Evolutionary conservation across 2,113 vertebrate genomes (phyloP), one percentile per base, ranked within the genome.

Genomic region (Oostethus manadensis): DNA sequence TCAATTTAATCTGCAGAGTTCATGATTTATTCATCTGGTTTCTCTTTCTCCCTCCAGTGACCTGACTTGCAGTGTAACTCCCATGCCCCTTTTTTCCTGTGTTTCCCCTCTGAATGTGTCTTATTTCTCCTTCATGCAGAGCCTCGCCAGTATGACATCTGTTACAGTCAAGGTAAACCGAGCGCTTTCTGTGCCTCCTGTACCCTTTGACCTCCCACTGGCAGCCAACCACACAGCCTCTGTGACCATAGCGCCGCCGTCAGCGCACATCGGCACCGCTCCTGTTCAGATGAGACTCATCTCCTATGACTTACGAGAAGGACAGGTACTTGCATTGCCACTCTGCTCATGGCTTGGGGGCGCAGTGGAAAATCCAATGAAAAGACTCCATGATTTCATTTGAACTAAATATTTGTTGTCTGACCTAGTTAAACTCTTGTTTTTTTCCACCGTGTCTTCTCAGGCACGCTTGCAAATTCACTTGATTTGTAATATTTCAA

Each of bases 301-400:
- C 79, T 96, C 94, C 10, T 87, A 90, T 43, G 92, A 94, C 65
- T 80, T 96, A 1, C 90, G 91, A 20, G 93, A 96, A 77, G 94
- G 93, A 77, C 94, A 96, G 93, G 94, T 95, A 84, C 63, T 57
- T 26, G 0, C 20, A 48, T 79, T n/a, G 23, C 33, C 10, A 61
- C 72, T 75, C 22, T 55, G 13, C 58, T 66, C 26, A 47, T 38
- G 48, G 33, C 65, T 0, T 55, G 17, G 29, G 51, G 42, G 17
- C 42, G 38, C 33, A 57, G 16, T 62, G 50, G 23, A 55, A 67
- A 70, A 51, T 44, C 20, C 53, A 51, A 22, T 47, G 51, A 58
- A 43, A 38, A 40, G 48, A 13, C 29, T 61, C 44, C 4, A 44
- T 45, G 26, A 47, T 54, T 0, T 61, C 9, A 26, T 8, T 21